A percentile compares a stretch with the other conserved stretches of the same genome.
Evolutionary conservation across 2,888 invertebrate species (phyloP).

Genomic region (Homarus gammarus): DNA sequence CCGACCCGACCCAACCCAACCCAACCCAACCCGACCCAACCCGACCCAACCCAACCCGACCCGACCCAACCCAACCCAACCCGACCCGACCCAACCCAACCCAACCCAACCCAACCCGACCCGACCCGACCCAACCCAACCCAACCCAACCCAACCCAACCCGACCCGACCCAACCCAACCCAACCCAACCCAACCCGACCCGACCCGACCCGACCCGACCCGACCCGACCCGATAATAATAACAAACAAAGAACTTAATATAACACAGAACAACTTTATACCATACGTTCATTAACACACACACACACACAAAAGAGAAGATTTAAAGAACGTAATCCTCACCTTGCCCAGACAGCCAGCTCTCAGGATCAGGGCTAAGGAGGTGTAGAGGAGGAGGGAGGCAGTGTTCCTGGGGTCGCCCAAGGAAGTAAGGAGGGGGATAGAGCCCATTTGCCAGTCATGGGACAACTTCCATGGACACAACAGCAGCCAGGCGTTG

Average conservation of each 20-base stretch:
- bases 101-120: conserved; percentile 34
- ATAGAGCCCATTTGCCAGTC: conserved; percentile 80
- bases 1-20: conserved; percentile 23
- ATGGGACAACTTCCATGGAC: conserved; percentile 79
- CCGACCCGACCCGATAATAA: conserved; percentile 35
- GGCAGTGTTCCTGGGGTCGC: conserved; percentile 78
- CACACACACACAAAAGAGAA: too few species aligned
- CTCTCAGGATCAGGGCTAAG: conserved; percentile 37
- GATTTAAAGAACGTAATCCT: background rate
- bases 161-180: conserved; percentile 38
- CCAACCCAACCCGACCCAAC: conserved; percentile 29
- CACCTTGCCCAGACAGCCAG: conserved; percentile 48
- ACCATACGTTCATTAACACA: too few species aligned
- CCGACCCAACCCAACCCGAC: conserved; percentile 26
- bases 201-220: conserved; percentile 45
- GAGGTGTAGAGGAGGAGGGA: conserved; percentile 74
- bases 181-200: too few species aligned
- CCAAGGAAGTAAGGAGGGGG: conserved; percentile 78
- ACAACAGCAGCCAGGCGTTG: conserved; percentile 79
- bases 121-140: conserved; percentile 34
- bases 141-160: conserved; percentile 34
- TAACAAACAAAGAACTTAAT: too few species aligned
- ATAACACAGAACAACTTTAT: too few species aligned
- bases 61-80: conserved; percentile 27
- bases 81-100: conserved; percentile 35